Base-by-base conservation (phyloP, 2,888 invertebrate genomes). In the Nemapogon koenigi region DNA sequence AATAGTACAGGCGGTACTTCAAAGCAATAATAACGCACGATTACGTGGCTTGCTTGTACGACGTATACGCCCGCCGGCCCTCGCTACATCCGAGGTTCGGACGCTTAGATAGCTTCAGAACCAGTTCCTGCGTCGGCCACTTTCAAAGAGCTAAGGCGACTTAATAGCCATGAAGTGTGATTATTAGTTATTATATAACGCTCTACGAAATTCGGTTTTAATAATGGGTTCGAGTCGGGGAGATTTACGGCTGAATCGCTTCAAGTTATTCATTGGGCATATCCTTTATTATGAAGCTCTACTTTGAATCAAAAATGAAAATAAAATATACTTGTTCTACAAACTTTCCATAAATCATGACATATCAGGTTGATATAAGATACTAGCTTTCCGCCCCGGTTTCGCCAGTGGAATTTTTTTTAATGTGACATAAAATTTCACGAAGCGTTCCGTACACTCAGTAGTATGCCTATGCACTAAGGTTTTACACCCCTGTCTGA, bases 11-110 rank as follows among this genome's bases (percentile, higher is more conserved):
- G 53, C 65, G 67, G 70, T 52, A 59, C 66, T 59, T 70, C 70
- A 72, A 72, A 72, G 70, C 51, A 54, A 59, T 66, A 71, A 69
- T 69, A 69, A 25, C 63, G 65, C 60, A 67, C 65, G 63, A 70
- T 71, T 70, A 68, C 55, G 50, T 49, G 48, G 49, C 52, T 54
- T n/a, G n/a, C n/a, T n/a, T n/a, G n/a, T n/a, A n/a, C n/a, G n/a
- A 46, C 49, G 53, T 50, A 8, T 13, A 4, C 30, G 8, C 18
- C 11, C 41, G 25, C 27, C 38, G 53, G 41, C 56, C 59, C 61
- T 59, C 62, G 56, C 55, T 54, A 59, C 62, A 59, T 4, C 17
- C 60, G 56, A 55, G 57, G 59, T 59, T 55, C 57, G 28, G 4
- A 13, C 28, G 28, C 28, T n/a, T 35, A 22, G 14, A 13, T 17